Conservation (phyloP, 2,113 vertebrate genomes). For the Menidia beryllina region DNA sequence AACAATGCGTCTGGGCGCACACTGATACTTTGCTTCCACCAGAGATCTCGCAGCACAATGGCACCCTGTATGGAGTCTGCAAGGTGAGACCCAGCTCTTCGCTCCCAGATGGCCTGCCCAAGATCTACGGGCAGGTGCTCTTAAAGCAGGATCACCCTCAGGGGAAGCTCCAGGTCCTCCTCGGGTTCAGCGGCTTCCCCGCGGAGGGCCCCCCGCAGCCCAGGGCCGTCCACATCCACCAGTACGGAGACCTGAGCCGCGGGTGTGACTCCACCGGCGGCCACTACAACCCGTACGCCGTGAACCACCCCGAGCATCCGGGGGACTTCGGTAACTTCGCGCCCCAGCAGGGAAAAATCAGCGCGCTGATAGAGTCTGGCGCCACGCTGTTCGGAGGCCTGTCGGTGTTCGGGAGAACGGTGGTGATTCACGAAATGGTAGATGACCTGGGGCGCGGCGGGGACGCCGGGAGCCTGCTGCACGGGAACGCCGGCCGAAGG, state of each 20-base stretch:
- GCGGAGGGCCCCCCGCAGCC: neutral
- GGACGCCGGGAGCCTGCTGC: constrained; percentile 85
- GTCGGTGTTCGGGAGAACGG: constrained; percentile 87
- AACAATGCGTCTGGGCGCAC: constrained; percentile 30
- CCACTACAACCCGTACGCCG: constrained; percentile 88
- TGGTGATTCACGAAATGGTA: constrained; percentile 89
- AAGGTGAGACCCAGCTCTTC: constrained; percentile 84
- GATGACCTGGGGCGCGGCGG: constrained; percentile 92
- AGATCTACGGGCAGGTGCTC: constrained; percentile 84
- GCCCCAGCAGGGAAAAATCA: constrained; percentile 82
- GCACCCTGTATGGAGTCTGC: constrained; percentile 82
- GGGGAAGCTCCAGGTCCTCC: constrained; percentile 78
- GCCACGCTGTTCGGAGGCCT: constrained; percentile 83
- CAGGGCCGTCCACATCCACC: constrained; percentile 91
- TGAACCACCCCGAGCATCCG: constrained; percentile 88
- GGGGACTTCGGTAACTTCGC: constrained; percentile 95
- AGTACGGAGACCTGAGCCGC: constrained; percentile 87
- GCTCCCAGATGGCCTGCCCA: constrained; percentile 77
- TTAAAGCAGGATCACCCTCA: constrained; percentile 83
- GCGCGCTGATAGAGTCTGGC: constrained; percentile 52
- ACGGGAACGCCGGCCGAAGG: constrained; percentile 92
- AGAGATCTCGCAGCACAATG: constrained; percentile 59
- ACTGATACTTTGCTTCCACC: constrained; percentile 49
- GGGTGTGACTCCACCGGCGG: constrained; percentile 88
- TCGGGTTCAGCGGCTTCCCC: constrained; percentile 86